Evolutionary conservation across 2,797 vertebrate genomes (phyloP), one percentile per base, ranked within the genome.

Genomic region (Gadopsis marmoratus): DNA sequence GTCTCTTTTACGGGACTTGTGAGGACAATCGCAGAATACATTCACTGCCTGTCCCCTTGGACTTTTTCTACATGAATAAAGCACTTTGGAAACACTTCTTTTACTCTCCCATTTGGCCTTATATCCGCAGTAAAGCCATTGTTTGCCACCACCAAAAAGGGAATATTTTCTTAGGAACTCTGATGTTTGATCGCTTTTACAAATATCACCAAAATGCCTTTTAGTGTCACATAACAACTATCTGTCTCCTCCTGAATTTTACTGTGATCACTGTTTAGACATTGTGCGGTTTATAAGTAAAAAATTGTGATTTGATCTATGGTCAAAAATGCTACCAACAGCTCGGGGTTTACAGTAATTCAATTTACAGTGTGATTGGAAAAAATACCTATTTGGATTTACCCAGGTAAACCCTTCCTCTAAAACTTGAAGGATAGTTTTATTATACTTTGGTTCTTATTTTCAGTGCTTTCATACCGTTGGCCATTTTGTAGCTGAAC

Each of bases 61-160:
- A 71, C 65, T 41, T 9, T 74, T 90, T 88, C 69, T 60, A 65
- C 83, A 79, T 47, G 53, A 80, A 64, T 67, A 74, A 76, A 83
- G 69, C 78, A 79, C 69, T 88, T 83, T 71, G 33, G 35, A 82
- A 79, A 75, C 31, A 45, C 37, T 74, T 76, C 13, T 60, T 60
- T 59, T 41, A 21, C 66, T 59, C 61, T 70, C 33, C 21, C 48
- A 59, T 71, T 77, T 70, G 58, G 58, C 66, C 48, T 77, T 85
- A 76, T 59, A 63, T 41, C 69, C 54, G 21, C 53, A 43, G 69
- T 35, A 2, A 51, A 41, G 26, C n/a, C 4, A 14, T 6, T 74
- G 33, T 61, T 76, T 68, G 58, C 72, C 65, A 35, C 21, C 37
- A 60, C n/a, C 39, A 64, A 45, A 45, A 50, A 67, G 61, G 71